Percentiles rank a stretch among this genome's conserved stretches.
Evolutionary conservation across 2,888 invertebrate genomes (phyloP).

Genomic region (Antheraea yamamai): DNA sequence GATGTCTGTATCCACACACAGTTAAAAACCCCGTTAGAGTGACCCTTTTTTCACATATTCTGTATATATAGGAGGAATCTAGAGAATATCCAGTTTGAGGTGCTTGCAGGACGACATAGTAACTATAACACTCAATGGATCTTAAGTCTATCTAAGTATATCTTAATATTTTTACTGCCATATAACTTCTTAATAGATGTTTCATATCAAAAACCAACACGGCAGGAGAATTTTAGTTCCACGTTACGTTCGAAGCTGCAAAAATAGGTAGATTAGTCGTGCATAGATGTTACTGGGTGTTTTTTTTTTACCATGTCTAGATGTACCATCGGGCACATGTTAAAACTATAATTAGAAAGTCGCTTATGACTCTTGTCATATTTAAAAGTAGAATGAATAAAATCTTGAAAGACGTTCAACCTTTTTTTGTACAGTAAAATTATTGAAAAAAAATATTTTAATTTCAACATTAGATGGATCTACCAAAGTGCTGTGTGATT

Average conservation of each 20-base stretch:
- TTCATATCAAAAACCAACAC: not conserved
- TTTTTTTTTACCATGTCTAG: constrained; percentile 22
- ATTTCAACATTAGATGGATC: not conserved
- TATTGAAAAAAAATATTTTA: not conserved
- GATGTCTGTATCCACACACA: too few species aligned
- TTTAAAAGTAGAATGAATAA: not conserved
- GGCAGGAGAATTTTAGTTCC: not conserved
- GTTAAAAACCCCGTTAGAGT: too few species aligned
- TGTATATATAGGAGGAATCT: too few species aligned
- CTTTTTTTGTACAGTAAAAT: not conserved
- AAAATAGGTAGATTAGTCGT: constrained; percentile 57
- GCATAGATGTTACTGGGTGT: constrained; percentile 42
- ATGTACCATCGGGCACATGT: constrained; percentile 27
- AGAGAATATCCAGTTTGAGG: too few species aligned
- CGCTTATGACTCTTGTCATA: not conserved
- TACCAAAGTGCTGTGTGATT: too few species aligned
- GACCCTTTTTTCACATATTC: too few species aligned
- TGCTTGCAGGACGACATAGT: too few species aligned
- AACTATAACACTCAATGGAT: too few species aligned
- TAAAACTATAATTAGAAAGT: not conserved
- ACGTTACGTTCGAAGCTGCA: constrained; percentile 54
- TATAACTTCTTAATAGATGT: too few species aligned
- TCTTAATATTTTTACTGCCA: too few species aligned
- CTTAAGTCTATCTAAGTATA: too few species aligned
- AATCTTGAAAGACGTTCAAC: not conserved